phyloP scores from a whole-genome alignment of 2,797 vertebrate genomes.

The Lagodon rhomboides region DNA sequence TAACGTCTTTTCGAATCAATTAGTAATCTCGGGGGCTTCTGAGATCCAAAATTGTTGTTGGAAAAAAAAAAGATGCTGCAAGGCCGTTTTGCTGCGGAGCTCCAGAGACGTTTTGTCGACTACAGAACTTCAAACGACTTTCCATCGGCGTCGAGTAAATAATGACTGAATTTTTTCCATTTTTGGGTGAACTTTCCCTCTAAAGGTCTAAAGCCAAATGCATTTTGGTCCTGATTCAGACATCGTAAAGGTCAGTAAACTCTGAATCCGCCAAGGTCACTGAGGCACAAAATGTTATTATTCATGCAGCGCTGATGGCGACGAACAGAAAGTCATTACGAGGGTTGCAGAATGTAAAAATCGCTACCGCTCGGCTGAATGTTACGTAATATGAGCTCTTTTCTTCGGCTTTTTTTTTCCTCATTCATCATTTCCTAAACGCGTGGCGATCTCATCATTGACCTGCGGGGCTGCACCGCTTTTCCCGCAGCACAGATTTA shows the following conservation, averaged over 20 bases:
- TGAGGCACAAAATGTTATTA: constrained; percentile 66
- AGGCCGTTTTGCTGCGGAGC: too few species aligned
- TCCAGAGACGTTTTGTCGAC: too few species aligned
- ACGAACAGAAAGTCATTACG: constrained; percentile 46
- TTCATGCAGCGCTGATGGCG: constrained; percentile 56
- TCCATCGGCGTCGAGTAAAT: too few species aligned
- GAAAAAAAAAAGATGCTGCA: too few species aligned
- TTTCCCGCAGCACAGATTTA: constrained; percentile 53
- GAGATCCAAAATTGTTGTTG: too few species aligned
- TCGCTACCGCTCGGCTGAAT: constrained; percentile 20
- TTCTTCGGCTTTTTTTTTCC: constrained; percentile 7
- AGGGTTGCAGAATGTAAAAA: constrained; percentile 39
- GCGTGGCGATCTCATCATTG: constrained; percentile 52
- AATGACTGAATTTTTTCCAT: too few species aligned
- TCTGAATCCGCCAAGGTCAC: constrained; percentile 49
- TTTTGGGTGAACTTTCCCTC: too few species aligned
- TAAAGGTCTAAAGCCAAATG: constrained; percentile 36
- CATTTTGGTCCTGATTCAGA: constrained; percentile 54
- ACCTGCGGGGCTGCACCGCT: constrained; percentile 51
- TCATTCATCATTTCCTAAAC: constrained; percentile 60
- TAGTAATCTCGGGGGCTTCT: too few species aligned
- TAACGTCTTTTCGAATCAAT: too few species aligned
- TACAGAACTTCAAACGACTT: too few species aligned
- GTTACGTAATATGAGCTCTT: constrained; percentile 43
- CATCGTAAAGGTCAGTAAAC: constrained; percentile 72